Evolutionary conservation across 2,888 invertebrate genomes (phyloP).

Genomic region (Heliothis peltigera): DNA sequence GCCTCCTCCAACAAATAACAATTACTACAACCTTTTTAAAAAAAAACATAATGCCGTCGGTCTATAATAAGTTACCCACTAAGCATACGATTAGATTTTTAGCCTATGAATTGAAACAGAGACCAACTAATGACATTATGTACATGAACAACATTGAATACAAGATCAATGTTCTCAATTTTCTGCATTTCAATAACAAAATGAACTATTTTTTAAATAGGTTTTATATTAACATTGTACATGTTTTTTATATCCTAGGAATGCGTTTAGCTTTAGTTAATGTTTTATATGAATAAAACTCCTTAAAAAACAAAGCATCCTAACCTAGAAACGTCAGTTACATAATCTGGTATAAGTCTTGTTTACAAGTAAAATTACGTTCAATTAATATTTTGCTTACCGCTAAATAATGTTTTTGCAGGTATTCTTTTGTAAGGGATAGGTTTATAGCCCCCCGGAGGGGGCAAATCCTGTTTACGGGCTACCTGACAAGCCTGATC

Average conservation of each 20-base stretch:
- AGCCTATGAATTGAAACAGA: too few species aligned
- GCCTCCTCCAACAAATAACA: too few species aligned
- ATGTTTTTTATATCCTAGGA: background rate
- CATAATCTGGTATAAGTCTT: slow-evolving; percentile 72
- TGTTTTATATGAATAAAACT: slow-evolving; percentile 13
- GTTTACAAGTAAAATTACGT: slow-evolving; percentile 27
- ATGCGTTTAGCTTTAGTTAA: background rate
- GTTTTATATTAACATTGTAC: background rate
- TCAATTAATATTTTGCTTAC: slow-evolving; percentile 80
- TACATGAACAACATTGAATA: background rate
- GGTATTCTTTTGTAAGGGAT: slow-evolving; percentile 93
- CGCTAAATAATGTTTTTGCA: slow-evolving; percentile 92
- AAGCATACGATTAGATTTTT: too few species aligned
- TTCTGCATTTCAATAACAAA: background rate
- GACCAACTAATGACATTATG: too few species aligned
- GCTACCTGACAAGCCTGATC: slow-evolving; percentile 73
- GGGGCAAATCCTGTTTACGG: slow-evolving; percentile 96
- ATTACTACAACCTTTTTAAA: too few species aligned
- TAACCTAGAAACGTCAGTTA: slow-evolving; percentile 78
- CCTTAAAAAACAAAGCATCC: slow-evolving; percentile 50
- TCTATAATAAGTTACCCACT: too few species aligned
- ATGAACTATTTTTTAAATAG: background rate
- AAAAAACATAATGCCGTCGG: too few species aligned
- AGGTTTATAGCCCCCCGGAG: slow-evolving; percentile 96
- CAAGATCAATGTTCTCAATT: background rate